Conservation (phyloP, 2,113 vertebrate genomes). For the Pelecanoides urinatrix region DNA sequence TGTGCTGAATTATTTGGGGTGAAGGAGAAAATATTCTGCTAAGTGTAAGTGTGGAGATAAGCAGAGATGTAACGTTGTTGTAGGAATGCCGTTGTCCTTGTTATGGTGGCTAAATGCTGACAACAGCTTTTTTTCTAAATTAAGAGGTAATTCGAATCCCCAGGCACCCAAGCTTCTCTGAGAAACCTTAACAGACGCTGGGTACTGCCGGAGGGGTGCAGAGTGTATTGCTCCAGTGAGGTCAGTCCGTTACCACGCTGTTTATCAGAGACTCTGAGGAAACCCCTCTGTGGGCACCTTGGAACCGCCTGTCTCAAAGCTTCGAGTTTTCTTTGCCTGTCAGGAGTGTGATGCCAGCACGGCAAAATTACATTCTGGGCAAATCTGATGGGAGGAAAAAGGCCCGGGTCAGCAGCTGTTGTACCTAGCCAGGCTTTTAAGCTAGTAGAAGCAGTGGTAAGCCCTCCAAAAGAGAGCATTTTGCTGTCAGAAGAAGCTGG, state of each 20-base stretch:
- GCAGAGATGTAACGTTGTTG: neutral
- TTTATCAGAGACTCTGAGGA: neutral
- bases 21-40: neutral
- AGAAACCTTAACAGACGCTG: neutral
- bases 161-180: neutral
- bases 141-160: neutral
- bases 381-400: neutral
- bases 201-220: neutral
- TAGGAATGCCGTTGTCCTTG: neutral
- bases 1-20: neutral
- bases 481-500: neutral
- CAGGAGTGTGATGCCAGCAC: neutral
- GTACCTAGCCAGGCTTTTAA: neutral
- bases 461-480: neutral
- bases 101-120: neutral
- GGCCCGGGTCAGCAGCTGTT: neutral
- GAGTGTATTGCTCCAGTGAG: neutral
- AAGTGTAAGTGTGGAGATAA: neutral
- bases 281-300: neutral
- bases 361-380: neutral
- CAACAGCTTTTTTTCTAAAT: neutral
- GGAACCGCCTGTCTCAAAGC: neutral
- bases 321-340: neutral
- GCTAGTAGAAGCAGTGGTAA: neutral
- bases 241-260: accelerated